phyloP scores from a whole-genome alignment of 2,888 invertebrate species.

The Leuctra nigra region DNA sequence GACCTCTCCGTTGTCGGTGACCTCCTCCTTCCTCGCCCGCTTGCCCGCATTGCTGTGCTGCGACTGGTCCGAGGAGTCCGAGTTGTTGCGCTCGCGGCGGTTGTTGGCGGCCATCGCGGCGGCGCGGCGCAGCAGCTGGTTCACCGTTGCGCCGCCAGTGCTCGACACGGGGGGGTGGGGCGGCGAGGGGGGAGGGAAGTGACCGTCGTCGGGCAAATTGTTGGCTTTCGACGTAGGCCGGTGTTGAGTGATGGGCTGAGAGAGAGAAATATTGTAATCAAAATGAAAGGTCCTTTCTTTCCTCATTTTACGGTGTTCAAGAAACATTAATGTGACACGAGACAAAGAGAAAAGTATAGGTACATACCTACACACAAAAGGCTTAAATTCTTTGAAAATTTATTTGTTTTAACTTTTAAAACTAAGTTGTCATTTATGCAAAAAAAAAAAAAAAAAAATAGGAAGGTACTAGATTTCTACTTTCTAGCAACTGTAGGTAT shows the following conservation, averaged over 20 bases:
- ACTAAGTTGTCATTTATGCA: too few species aligned
- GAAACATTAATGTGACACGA: too few species aligned
- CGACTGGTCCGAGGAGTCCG: conserved; percentile 3
- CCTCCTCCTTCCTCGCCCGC: conserved; percentile 17
- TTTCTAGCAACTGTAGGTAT: too few species aligned
- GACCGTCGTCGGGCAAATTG: conserved; percentile 38
- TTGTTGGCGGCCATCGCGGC: conserved; percentile 32
- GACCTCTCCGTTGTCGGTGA: conserved; percentile 10
- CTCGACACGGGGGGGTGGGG: conserved; percentile 40
- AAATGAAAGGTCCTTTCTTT: too few species aligned
- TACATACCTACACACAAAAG: too few species aligned
- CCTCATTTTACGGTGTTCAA: too few species aligned
- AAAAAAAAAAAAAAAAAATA: too few species aligned
- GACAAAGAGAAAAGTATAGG: too few species aligned
- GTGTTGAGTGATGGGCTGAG: background rate
- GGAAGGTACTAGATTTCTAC: too few species aligned
- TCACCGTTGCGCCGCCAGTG: conserved; percentile 43
- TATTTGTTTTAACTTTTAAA: too few species aligned
- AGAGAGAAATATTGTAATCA: too few species aligned
- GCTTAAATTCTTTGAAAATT: too few species aligned
- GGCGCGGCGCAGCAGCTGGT: conserved; percentile 58
- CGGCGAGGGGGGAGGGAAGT: conserved; percentile 48
- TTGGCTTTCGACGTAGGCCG: background rate
- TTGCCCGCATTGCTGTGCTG: conserved; percentile 1
- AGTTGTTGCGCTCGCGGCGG: conserved; percentile 25